Evolutionary conservation across 2,797 vertebrate genomes (phyloP), one percentile per base, ranked within the genome.

Genomic region (Tokudaia tokunoshimensis): DNA sequence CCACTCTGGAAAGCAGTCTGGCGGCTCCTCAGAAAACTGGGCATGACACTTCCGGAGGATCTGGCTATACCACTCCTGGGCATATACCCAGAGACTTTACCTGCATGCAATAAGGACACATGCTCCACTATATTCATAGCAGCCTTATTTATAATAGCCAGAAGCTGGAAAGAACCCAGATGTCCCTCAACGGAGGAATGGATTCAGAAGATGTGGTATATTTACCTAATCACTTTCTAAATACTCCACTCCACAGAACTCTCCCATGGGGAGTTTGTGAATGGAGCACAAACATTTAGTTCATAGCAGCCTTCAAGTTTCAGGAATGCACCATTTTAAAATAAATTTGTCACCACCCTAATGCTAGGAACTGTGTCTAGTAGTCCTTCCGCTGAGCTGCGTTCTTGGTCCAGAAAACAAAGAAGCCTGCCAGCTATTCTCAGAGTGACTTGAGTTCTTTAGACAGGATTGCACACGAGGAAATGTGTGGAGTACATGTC

Each of bases 241-340:
- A 80, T 29, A 22, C 14, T 29, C n/a, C 15, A 31, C 31, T 70
- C 37, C 65, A 79, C 24, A 63, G n/a, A 44, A 84, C n/a, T 47
- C 17, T 57, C 44, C 74, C 24, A n/a, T 3, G 76, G 50, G 26
- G 20, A 57, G 76, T 70, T 83, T 82, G 47, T 67, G 59, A 76
- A 89, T 88, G 26, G 24, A 6, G 14, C 61, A 89, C 67, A 92
- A 72, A 93, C 52, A 83, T 70, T 81, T 29, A 74, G 22, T 84
- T 65, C 15, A 52, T 9, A 84, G 20, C 26, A 74, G 4, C 72
- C 55, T 90, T 81, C 19, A 55, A 65, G 88, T 86, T 96, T 95
- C 89, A 96, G 79, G 95, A 96, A 83, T 94, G 76, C 29, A 59
- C 52, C 44, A 80, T 86, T 96, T 70, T 91, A 34, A 96, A 86